Percentiles rank a stretch among this genome's conserved stretches.
These are phyloP conservation scores for Oreochromis grahami DNA, from an alignment of 2,797 vertebrate genomes.

Conservation along the genomic window DNA sequence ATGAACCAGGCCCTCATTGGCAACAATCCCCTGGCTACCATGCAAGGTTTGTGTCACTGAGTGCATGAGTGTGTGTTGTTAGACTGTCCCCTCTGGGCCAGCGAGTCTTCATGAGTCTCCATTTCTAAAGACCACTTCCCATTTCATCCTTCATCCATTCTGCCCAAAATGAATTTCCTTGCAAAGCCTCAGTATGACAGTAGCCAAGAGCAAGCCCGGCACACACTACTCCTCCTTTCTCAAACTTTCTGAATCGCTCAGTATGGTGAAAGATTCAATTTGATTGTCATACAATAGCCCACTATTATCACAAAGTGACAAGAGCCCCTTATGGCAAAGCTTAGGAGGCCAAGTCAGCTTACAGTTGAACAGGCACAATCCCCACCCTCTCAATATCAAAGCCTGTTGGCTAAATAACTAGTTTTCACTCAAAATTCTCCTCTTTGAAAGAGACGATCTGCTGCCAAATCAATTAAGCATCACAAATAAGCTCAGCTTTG, in stretches of 20 bases:
- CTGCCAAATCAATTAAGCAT: constrained; percentile 68
- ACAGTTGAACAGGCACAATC: constrained; percentile 53
- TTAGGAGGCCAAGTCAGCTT: constrained; percentile 58
- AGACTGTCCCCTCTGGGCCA: not conserved
- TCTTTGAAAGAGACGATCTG: constrained; percentile 29
- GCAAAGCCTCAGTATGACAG: constrained; percentile 17
- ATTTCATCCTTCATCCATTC: constrained; percentile 57
- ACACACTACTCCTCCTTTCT: constrained; percentile 13
- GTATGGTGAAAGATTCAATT: constrained; percentile 66
- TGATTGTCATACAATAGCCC: constrained; percentile 55
- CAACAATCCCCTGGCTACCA: constrained; percentile 89
- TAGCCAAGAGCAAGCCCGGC: constrained; percentile 13
- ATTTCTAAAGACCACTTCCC: constrained; percentile 46
- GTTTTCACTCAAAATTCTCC: constrained; percentile 26
- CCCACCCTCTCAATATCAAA: constrained; percentile 1
- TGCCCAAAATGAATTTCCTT: constrained; percentile 44
- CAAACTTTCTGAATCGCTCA: constrained; percentile 55
- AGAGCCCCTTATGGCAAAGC: constrained; percentile 62
- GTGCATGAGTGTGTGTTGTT: constrained; percentile 3
- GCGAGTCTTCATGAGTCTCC: constrained; percentile 16
- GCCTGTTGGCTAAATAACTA: constrained; percentile 54
- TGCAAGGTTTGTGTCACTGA: constrained; percentile 78
- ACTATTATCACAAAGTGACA: constrained; percentile 53
- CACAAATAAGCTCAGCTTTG: constrained; percentile 52
- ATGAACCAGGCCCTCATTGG: constrained; percentile 88